Evolutionary conservation across 2,888 invertebrate species (phyloP), one percentile per base, ranked within the genome.

Genomic region (Bedellia somnulentella): DNA sequence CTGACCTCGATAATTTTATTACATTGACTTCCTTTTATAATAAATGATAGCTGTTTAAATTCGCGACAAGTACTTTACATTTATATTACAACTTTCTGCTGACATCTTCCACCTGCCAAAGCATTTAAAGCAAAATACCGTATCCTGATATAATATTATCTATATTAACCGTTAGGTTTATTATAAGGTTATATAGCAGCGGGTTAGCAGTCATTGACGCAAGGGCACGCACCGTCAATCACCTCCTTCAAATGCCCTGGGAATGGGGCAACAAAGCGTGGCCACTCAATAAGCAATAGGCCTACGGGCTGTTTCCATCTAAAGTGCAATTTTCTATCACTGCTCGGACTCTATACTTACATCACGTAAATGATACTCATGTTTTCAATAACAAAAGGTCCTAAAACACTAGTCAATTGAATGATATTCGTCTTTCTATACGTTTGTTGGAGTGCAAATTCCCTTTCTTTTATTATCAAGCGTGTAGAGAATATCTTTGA

Each of bases 331-430:
- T 58, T 49, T 49, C 59, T 57, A 60, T 59, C 52, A 57, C 47
- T 46, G 40, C 43, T 49, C 44, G 42, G 47, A 56, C 56, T 62
- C 57, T 44, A 55, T 62, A 66, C 60, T 67, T 64, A 57, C 59
- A 64, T 70, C 68, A 66, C 63, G 64, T 67, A 67, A 63, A 61
- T 60, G 46, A 60, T 62, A 54, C 44, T 47, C 41, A 40, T 46
- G 35, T 35, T 42, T 36, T 35, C 37, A 40, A 35, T 39, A 42
- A 41, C 35, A 47, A 44, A 52, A 49, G 35, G 45, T 36, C 47
- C 37, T 53, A 56, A 41, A 37, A 35, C 29, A 22, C 32, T 27
- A n/a, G n/a, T n/a, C n/a, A n/a, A n/a, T n/a, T n/a, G n/a, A n/a
- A n/a, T n/a, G n/a, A n/a, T n/a, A n/a, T n/a, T n/a, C n/a, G n/a